Conservation (phyloP, 2,888 invertebrate genomes). For the Tipula lateralis region DNA sequence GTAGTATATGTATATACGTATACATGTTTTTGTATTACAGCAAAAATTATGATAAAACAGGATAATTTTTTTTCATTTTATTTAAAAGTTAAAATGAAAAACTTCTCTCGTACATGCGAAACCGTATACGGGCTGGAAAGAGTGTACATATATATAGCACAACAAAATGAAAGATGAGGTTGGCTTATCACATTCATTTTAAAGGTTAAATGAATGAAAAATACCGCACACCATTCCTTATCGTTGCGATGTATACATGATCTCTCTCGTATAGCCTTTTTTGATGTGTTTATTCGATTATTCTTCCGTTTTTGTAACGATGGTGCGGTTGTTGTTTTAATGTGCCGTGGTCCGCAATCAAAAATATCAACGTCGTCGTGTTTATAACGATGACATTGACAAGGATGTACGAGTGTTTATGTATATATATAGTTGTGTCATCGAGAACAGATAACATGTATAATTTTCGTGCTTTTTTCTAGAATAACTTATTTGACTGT, state of each 20-base stretch:
- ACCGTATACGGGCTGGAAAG: neutral
- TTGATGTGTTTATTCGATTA: neutral
- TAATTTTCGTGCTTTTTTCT: no score
- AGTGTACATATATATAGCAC: neutral
- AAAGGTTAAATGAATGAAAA: constrained; percentile 9
- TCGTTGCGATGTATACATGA: neutral
- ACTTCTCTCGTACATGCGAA: neutral
- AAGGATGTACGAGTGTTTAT: neutral
- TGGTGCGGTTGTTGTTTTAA: neutral
- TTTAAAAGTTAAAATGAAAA: neutral
- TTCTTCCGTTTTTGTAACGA: neutral
- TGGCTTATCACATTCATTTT: neutral
- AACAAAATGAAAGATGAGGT: constrained; percentile 14
- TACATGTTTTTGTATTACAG: neutral
- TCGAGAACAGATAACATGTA: no score
- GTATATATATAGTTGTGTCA: neutral
- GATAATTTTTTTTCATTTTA: neutral
- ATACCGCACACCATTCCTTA: neutral
- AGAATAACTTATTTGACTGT: no score
- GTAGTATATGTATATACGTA: neutral
- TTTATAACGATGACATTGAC: neutral
- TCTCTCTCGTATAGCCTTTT: neutral
- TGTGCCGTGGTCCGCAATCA: neutral
- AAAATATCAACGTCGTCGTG: neutral
- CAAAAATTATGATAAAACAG: neutral